Evolutionary conservation across 2,113 vertebrate species (phyloP).

Genomic region (Pollimyrus isidori): DNA sequence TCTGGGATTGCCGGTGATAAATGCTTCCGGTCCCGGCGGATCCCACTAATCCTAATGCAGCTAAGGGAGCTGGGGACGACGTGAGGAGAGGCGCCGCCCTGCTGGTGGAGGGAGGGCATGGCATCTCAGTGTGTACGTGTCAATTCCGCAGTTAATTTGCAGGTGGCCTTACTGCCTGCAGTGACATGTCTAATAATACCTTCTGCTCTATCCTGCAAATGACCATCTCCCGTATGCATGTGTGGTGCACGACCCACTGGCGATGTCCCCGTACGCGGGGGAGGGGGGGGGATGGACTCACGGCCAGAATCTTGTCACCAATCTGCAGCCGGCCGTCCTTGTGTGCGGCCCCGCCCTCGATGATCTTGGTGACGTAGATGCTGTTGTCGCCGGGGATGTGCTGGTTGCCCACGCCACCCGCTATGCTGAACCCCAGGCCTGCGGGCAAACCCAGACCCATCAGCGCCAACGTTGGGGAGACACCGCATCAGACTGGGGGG

Average conservation of each 20-base stretch:
- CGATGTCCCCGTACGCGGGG: neutral
- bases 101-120: neutral
- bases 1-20: neutral
- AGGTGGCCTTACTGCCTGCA: neutral
- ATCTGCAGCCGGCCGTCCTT: conserved; percentile 76
- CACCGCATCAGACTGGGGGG: neutral
- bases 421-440: conserved; percentile 84
- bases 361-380: conserved; percentile 84
- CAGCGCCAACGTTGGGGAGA: too few relatives aligned
- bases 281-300: conserved; percentile 32
- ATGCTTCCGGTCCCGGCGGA: neutral
- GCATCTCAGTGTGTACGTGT: neutral
- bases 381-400: conserved; percentile 80
- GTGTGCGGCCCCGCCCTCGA: conserved; percentile 75
- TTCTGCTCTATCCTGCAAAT: neutral
- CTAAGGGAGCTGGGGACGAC: neutral
- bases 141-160: neutral
- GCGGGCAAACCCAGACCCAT: neutral
- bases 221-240: neutral
- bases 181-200: neutral
- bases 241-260: too few relatives aligned
- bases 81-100: neutral
- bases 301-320: conserved; percentile 80
- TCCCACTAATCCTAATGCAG: neutral
- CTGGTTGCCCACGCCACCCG: conserved; percentile 76